These are phyloP conservation scores for Entomobrya multifasciata DNA, from an alignment of 2,888 invertebrate genomes.

Conservation along the genomic window DNA sequence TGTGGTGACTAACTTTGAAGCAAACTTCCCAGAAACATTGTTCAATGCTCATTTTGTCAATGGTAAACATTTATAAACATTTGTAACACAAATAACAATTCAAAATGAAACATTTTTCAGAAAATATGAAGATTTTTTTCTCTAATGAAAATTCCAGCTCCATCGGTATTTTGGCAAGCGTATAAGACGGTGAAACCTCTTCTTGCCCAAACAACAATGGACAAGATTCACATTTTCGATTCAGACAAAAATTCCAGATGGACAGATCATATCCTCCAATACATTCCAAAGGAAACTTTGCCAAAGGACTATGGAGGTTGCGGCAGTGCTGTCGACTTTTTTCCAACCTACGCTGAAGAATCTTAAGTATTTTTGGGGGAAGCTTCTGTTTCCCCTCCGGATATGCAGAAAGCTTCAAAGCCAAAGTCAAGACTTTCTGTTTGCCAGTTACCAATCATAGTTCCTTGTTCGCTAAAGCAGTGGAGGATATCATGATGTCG, in stretches of 20 bases:
- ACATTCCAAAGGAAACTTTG: slow-evolving; percentile 64
- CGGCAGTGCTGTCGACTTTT: slow-evolving; percentile 59
- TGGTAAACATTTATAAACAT: slow-evolving; percentile 44
- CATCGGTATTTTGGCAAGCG: slow-evolving; percentile 74
- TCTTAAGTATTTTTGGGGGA: not conserved
- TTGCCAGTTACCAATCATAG: slow-evolving; percentile 52
- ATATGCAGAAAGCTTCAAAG: slow-evolving; percentile 13
- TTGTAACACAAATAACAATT: too few relatives aligned
- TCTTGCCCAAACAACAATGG: slow-evolving; percentile 71
- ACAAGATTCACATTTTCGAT: slow-evolving; percentile 73
- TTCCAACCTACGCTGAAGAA: slow-evolving; percentile 44
- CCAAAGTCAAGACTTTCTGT: slow-evolving; percentile 4
- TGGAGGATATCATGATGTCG: slow-evolving; percentile 13
- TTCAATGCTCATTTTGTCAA: slow-evolving; percentile 64
- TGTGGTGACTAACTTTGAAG: slow-evolving; percentile 71
- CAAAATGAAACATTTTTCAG: too few relatives aligned
- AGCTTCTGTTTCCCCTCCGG: not conserved
- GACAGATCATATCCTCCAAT: slow-evolving; percentile 56
- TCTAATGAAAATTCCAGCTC: too few relatives aligned
- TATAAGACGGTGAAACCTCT: slow-evolving; percentile 74
- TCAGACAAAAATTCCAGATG: slow-evolving; percentile 71
- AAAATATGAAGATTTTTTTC: too few relatives aligned
- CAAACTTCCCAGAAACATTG: slow-evolving; percentile 64
- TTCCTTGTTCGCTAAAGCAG: not conserved
- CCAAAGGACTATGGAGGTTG: slow-evolving; percentile 68